phyloP scores from a whole-genome alignment of 1,140 invertebrate species.

The Phenacoccus solenopsis region DNA sequence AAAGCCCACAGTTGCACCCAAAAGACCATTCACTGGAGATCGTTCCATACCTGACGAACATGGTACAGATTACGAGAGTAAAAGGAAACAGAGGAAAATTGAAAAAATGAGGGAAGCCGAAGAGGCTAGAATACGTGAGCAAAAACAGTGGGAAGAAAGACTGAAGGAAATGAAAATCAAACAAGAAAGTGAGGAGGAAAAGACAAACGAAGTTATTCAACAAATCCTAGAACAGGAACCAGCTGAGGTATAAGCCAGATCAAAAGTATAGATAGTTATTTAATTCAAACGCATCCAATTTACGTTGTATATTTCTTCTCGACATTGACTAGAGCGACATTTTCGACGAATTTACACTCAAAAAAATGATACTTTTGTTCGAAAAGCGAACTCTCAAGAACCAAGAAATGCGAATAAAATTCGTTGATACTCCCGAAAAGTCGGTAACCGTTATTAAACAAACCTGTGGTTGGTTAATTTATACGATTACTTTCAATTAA shows the following conservation, averaged over 20 bases:
- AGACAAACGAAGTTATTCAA: constrained; percentile 21
- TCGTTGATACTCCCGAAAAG: constrained; percentile 92
- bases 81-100: constrained; percentile 29
- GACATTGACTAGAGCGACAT: constrained; percentile 37
- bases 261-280: background rate
- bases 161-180: constrained; percentile 24
- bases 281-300: background rate
- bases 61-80: constrained; percentile 34
- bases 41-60: constrained; percentile 48
- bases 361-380: constrained; percentile 79
- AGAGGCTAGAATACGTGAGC: constrained; percentile 38
- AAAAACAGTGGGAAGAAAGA: constrained; percentile 26
- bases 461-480: background rate
- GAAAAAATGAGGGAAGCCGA: constrained; percentile 38
- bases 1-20: constrained; percentile 64
- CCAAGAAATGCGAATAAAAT: constrained; percentile 97
- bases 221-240: constrained; percentile 20
- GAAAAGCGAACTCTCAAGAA: constrained; percentile 91
- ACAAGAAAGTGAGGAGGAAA: constrained; percentile 25
- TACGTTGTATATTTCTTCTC: background rate
- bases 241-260: background rate
- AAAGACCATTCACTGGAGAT: constrained; percentile 48
- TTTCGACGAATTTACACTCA: constrained; percentile 75
- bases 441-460: constrained; percentile 31
- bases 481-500: background rate